Evolutionary conservation across 2,888 invertebrate species (phyloP).

Genomic region (Iselma pallidipennis): DNA sequence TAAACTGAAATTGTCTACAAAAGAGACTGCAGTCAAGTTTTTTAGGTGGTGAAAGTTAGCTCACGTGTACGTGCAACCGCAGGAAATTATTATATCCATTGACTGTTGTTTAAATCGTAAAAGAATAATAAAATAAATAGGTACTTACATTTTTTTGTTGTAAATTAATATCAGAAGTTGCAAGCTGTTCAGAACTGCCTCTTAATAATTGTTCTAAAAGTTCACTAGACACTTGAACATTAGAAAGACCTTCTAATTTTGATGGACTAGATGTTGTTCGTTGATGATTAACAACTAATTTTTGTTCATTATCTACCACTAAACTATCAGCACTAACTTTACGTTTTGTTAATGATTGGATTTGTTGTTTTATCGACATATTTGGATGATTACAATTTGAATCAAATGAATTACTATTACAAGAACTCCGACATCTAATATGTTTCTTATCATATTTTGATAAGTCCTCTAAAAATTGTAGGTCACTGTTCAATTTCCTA

Average conservation of each 20-base stretch:
- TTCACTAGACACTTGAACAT: conserved; percentile 64
- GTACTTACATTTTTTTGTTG: conserved; percentile 50
- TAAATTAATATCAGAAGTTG: conserved; percentile 59
- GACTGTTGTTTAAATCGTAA: too few species aligned
- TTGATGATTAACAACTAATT: conserved; percentile 67
- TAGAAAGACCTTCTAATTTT: conserved; percentile 66
- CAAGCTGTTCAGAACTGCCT: conserved; percentile 78
- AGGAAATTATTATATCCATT: too few species aligned
- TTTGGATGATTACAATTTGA: conserved; percentile 37
- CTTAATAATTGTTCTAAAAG: conserved; percentile 76
- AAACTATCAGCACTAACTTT: conserved; percentile 56
- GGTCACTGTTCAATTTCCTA: conserved; percentile 61
- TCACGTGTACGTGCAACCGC: too few species aligned
- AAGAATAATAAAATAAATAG: not conserved
- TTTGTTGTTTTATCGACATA: conserved; percentile 36
- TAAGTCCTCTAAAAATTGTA: conserved; percentile 60
- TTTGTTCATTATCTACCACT: conserved; percentile 37
- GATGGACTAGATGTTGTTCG: conserved; percentile 80
- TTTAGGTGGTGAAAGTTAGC: too few species aligned
- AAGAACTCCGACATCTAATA: conserved; percentile 55
- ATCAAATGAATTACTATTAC: conserved; percentile 62
- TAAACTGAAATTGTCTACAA: too few species aligned
- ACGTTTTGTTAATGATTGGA: conserved; percentile 40
- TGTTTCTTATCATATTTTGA: conserved; percentile 42
- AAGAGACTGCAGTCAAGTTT: too few species aligned